These are phyloP conservation scores for Pectinophora gossypiella DNA, from an alignment of 1,140 invertebrate genomes.

Conservation along the genomic window DNA sequence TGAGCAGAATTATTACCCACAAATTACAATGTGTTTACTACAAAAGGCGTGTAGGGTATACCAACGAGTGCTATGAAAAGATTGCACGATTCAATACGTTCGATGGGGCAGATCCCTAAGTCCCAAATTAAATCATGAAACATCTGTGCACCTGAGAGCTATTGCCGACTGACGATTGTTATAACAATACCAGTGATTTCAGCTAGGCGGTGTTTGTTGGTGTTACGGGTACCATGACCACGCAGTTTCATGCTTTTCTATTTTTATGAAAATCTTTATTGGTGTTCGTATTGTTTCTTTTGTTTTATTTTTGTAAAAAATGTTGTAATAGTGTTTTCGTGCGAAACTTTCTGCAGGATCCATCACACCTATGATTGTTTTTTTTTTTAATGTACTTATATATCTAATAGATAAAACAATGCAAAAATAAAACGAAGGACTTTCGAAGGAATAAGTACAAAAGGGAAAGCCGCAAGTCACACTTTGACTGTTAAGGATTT, in stretches of 20 bases:
- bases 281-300: too few species aligned
- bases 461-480: conserved; percentile 36
- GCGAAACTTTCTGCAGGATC: too few species aligned
- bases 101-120: conserved; percentile 67
- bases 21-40: background rate
- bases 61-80: conserved; percentile 54
- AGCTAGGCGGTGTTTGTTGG: conserved; percentile 36
- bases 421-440: background rate
- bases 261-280: too few species aligned
- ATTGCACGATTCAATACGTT: conserved; percentile 62
- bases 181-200: too few species aligned
- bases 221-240: background rate
- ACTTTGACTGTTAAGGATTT: conserved; percentile 64
- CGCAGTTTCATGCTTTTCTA: too few species aligned
- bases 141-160: conserved; percentile 64
- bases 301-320: too few species aligned
- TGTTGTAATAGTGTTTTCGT: too few species aligned
- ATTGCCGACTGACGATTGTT: conserved; percentile 19
- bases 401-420: conserved; percentile 1
- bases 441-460: conserved; percentile 12
- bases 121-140: conserved; percentile 74
- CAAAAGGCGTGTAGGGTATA: conserved; percentile 25
- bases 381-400: background rate
- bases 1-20: background rate
- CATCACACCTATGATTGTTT: too few species aligned